A percentile compares a stretch with the other conserved stretches of the same genome.
These are phyloP conservation scores for Encarsia formosa DNA, from an alignment of 2,888 invertebrate genomes.

Conservation along the genomic window DNA sequence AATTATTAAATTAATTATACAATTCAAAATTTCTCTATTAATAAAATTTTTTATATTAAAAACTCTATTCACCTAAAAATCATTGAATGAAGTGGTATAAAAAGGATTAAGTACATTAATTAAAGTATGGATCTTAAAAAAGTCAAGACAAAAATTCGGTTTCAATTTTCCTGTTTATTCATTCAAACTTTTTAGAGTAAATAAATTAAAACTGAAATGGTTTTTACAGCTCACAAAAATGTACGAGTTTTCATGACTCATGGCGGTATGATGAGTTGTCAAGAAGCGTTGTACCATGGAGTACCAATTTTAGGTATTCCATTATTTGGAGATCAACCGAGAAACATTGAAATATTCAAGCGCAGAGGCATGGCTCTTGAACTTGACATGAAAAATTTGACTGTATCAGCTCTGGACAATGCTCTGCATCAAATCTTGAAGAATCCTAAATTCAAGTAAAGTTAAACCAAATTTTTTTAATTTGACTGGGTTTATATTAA, in stretches of 20 bases:
- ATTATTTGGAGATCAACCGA: constrained; percentile 42
- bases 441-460: constrained; percentile 39
- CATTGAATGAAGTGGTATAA: no score
- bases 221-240: constrained; percentile 41
- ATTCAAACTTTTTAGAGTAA: no score
- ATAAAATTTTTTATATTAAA: no score
- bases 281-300: constrained; percentile 40
- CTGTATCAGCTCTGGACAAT: constrained; percentile 33
- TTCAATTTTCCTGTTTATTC: no score
- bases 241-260: constrained; percentile 43
- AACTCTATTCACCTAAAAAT: no score
- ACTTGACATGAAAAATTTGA: constrained; percentile 32
- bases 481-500: no score
- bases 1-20: no score
- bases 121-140: no score
- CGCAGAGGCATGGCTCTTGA: constrained; percentile 35
- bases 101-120: no score
- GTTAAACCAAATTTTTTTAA: neutral
- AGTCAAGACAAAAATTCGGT: no score
- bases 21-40: no score
- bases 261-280: constrained; percentile 43
- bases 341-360: constrained; percentile 35
- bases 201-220: no score
- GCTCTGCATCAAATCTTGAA: constrained; percentile 37
- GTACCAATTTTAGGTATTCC: constrained; percentile 45